Base-by-base conservation (phyloP, 2,113 vertebrate genomes). In the Oenanthe oenanthe region DNA sequence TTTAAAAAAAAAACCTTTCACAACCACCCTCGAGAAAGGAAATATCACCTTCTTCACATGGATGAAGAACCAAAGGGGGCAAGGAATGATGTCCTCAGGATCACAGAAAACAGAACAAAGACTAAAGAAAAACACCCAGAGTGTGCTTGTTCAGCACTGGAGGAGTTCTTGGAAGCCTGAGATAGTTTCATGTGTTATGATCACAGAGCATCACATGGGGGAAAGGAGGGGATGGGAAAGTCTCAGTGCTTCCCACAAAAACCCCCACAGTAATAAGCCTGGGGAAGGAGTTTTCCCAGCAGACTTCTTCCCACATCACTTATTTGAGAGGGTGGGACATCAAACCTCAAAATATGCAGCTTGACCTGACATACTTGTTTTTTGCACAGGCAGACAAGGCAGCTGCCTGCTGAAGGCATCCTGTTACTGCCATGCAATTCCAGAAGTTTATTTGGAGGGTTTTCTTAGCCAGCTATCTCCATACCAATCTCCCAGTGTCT, bases 311-410 rank as follows among this genome's bases (percentile, higher is more conserved):
- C 94, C 93, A 95, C 94, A 96, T 95, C 95, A 93, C 93, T 95
- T 91, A 65, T 54, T 89, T 58, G 85, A 95, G 84, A 89, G 95
- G 94, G 93, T 95, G 89, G 93, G 81, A 96, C 92, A 92, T 92
- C 72, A 95, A 96, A 91, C 95, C 95, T 93, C 93, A 91, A 96
- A 97, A 70, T 73, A 97, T 88, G 94, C 89, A 91, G 92, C 78
- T 93, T 96, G 93, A 96, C 95, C 94, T 91, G 93, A 95, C 87
- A 88, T 93, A 88, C 94, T 93, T 89, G 94, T 93, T 97, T 97
- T 96, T 74, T 79, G 87, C 78, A 94, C 67, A 79, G 78, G 29
- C 87, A 93, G 95, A 88, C 54, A 90, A 94, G 81, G 78, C 95
- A 94, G 93, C 89, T 89, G 87, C 77, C 91, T 92, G 93, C 81